Evolutionary conservation across 1,140 invertebrate genomes (phyloP), one percentile per base, ranked within the genome.

Genomic region (Ectropis grisescens): DNA sequence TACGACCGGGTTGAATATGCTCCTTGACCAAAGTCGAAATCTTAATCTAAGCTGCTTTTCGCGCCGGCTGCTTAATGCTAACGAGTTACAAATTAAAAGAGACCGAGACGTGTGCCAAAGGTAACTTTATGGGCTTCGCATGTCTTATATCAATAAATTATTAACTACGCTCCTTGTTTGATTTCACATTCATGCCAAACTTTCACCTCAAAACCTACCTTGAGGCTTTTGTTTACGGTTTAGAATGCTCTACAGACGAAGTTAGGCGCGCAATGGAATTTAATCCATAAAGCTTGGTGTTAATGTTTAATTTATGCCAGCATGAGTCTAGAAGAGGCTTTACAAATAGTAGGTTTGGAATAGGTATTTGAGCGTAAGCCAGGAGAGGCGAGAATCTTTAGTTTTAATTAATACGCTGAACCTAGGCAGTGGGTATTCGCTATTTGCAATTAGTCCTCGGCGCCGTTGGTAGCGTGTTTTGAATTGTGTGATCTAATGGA

Each of bases 141-240:
- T 80, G 75, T 80, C 59, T 76, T 75, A 76, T 76, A 80, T 80
- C 75, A 76, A 80, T 80, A 80, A 80, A 80, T 80, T 76, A 80
- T 80, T 80, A 76, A 76, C 74, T 68, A 71, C 75, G 69, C 67
- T 69, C 58, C 71, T 74, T 76, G 61, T 76, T 80, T 75, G 69
- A 72, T 76, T 75, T 68, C 53, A 67, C 65, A 72, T 67, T 70
- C 59, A 62, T 67, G 56, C 46, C 47, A 37, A 47, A 40, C 54
- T 57, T 43, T 52, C 54, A 48, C 54, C 51, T 59, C 38, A 59
- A 72, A 58, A 46, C 61, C 46, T 45, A 58, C 71, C 60, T 58
- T 75, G 64, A 39, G 23, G 19, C 47, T 35, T 46, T 42, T 37
- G 19, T 38, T 56, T 65, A 67, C 42, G 59, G 60, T 54, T 51